Evolutionary conservation across 2,888 invertebrate genomes (phyloP).

Genomic region (Agrochola lota): DNA sequence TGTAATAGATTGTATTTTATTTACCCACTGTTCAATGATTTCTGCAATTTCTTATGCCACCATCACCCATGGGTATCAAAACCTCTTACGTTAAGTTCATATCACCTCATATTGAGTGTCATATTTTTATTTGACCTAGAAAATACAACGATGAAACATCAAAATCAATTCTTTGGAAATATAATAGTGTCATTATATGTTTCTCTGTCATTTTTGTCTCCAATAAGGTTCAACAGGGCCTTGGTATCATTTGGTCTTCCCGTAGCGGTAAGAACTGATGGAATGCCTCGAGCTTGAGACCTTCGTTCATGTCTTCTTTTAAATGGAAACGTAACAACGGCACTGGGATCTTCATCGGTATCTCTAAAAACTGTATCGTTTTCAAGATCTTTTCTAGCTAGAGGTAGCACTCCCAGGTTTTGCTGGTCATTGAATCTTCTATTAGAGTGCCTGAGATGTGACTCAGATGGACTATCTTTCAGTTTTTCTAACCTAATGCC

Average conservation of each 20-base stretch:
- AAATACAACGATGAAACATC: neutral
- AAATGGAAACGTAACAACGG: constrained; percentile 12
- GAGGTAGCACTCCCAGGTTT: neutral
- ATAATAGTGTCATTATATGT: constrained; percentile 21
- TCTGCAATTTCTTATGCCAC: neutral
- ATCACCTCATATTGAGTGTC: neutral
- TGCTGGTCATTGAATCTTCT: neutral
- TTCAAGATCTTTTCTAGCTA: neutral
- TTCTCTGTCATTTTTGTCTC: neutral
- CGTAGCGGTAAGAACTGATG: neutral
- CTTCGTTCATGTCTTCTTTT: neutral
- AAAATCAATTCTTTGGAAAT: constrained; percentile 8
- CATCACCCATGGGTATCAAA: neutral
- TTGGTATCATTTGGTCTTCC: neutral
- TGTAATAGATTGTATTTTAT: neutral
- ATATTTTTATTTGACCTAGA: neutral
- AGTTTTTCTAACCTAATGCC: neutral
- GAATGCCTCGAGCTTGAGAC: neutral
- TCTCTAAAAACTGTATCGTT: neutral
- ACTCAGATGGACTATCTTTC: neutral
- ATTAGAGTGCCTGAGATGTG: neutral
- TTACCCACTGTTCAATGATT: neutral
- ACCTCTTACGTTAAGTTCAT: neutral
- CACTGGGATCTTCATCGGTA: neutral
- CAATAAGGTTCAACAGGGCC: neutral